Percentiles rank a stretch among this genome's conserved stretches.
Conservation (phyloP, 2,113 vertebrate genomes). For the Polypterus bichir region DNA sequence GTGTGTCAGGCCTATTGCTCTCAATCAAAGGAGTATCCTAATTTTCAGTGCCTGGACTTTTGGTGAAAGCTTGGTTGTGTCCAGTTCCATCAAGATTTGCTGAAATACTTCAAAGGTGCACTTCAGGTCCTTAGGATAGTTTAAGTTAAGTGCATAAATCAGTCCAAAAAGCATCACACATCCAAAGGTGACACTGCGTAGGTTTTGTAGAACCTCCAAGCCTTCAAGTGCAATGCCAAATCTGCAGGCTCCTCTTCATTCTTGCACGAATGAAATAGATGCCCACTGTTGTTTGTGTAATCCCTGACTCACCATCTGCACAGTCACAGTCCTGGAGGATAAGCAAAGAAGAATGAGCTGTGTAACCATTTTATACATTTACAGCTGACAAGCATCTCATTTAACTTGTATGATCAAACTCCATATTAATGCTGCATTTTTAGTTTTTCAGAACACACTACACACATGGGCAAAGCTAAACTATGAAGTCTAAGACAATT, state of each 20-base stretch:
- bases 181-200: not conserved
- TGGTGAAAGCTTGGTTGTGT: not conserved
- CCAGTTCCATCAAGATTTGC: not conserved
- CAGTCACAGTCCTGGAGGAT: not conserved
- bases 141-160: not conserved
- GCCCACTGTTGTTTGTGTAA: not conserved
- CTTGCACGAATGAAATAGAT: not conserved
- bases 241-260: not conserved
- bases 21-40: not conserved
- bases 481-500: no score
- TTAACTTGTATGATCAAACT: no score
- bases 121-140: not conserved
- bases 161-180: not conserved
- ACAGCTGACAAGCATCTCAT: not conserved
- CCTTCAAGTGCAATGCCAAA: not conserved
- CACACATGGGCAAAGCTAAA: no score
- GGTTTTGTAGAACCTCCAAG: not conserved
- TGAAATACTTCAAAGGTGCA: conserved; percentile 1
- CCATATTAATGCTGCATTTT: no score
- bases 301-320: not conserved
- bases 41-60: not conserved
- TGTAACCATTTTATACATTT: not conserved
- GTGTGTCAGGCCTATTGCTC: no score
- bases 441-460: no score
- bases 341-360: not conserved